These are phyloP conservation scores for Phyto melanocephala DNA, from an alignment of 2,888 invertebrate species.

Conservation along the genomic window DNA sequence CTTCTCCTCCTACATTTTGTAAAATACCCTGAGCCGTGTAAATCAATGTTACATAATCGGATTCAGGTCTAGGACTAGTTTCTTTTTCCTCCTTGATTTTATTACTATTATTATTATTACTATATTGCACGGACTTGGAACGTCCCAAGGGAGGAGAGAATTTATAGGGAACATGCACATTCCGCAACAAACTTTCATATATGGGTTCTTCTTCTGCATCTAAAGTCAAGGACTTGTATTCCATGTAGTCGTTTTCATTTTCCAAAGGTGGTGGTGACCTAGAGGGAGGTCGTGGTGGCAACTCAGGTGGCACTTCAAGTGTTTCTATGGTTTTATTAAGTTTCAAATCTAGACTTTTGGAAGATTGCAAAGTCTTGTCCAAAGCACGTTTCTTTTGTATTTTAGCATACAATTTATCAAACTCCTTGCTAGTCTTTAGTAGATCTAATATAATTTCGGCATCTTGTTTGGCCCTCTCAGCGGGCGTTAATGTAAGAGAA, in stretches of 20 bases:
- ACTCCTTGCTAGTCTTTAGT: conserved; percentile 89
- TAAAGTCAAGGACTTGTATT: conserved; percentile 27
- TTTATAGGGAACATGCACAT: conserved; percentile 79
- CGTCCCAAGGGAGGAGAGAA: conserved; percentile 77
- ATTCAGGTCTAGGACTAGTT: conserved; percentile 74
- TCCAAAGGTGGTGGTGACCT: conserved; percentile 77
- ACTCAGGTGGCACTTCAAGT: conserved; percentile 56
- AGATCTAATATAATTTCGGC: conserved; percentile 86
- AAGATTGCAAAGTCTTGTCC: conserved; percentile 66
- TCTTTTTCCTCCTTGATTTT: conserved; percentile 70
- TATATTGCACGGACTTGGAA: conserved; percentile 74
- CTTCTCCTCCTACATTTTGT: conserved; percentile 73
- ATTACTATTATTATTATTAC: conserved; percentile 11
- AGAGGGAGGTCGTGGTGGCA: conserved; percentile 77
- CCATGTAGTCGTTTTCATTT: conserved; percentile 66
- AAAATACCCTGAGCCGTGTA: conserved; percentile 75
- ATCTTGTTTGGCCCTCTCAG: conserved; percentile 83
- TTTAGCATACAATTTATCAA: conserved; percentile 87
- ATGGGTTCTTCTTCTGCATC: conserved; percentile 74
- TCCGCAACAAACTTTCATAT: conserved; percentile 77
- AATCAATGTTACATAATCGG: conserved; percentile 78
- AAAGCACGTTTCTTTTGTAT: conserved; percentile 81
- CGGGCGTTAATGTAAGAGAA: conserved; percentile 74
- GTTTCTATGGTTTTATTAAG: background rate
- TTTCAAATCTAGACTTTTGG: conserved; percentile 65